These are phyloP conservation scores for Phalacrocorax brasilianus DNA, from an alignment of 2,113 vertebrate species.

Conservation along the genomic window DNA sequence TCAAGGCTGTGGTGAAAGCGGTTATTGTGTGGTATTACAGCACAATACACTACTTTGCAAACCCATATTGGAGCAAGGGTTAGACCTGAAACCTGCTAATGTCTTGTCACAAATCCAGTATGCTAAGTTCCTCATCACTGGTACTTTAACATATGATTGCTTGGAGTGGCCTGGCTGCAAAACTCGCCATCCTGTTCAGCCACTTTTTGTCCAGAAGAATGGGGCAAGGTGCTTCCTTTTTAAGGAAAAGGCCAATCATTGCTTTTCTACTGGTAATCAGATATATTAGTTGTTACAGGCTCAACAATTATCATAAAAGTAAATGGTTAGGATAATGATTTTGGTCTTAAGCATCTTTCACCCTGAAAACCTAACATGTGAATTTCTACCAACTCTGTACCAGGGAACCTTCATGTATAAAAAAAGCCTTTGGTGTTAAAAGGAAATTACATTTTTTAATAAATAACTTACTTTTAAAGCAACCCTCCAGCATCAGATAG, in stretches of 20 bases:
- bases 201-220: not conserved
- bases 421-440: not conserved
- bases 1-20: not conserved
- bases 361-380: not conserved
- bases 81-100: not conserved
- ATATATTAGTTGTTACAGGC: not conserved
- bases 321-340: not conserved
- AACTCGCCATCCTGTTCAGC: not conserved
- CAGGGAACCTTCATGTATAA: not conserved
- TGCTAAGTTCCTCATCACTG: accelerated
- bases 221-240: not conserved
- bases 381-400: not conserved
- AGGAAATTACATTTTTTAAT: not conserved
- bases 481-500: not conserved
- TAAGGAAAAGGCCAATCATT: not conserved
- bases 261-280: not conserved
- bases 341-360: not conserved
- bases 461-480: not conserved
- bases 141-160: accelerated
- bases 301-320: not conserved
- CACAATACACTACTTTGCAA: not conserved
- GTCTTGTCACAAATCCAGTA: not conserved
- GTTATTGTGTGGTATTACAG: accelerated
- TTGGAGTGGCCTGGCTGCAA: not conserved
- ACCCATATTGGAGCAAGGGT: accelerated